phyloP scores from a whole-genome alignment of 1,140 invertebrate genomes.

The Solenopsis fugax region DNA sequence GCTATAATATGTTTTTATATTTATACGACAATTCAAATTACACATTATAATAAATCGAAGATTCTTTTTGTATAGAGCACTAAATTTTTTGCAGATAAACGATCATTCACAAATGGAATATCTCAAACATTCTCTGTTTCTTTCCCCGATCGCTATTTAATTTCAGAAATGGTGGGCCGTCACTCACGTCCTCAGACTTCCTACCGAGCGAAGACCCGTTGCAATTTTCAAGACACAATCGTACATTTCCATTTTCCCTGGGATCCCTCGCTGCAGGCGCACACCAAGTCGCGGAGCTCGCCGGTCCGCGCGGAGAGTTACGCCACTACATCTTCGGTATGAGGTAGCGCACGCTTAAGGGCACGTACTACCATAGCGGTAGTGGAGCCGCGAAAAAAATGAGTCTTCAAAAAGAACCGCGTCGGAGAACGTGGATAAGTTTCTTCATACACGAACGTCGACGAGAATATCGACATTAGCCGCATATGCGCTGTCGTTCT shows the following conservation, averaged over 20 bases:
- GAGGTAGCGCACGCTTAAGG: conserved; percentile 68
- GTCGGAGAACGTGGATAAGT: conserved; percentile 68
- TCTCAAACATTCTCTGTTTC: neutral
- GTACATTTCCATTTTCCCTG: conserved; percentile 74
- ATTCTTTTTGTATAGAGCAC: neutral
- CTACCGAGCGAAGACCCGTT: conserved; percentile 46
- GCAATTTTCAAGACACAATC: conserved; percentile 74
- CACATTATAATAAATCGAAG: neutral
- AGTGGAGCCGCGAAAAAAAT: conserved; percentile 74
- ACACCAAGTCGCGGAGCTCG: conserved; percentile 48
- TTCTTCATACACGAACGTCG: conserved; percentile 72
- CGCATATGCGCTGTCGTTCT: conserved; percentile 51
- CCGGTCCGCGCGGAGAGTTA: conserved; percentile 48
- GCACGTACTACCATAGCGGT: conserved; percentile 67
- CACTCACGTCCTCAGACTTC: conserved; percentile 11
- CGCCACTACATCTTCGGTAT: conserved; percentile 63
- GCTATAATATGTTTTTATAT: conserved; percentile 50
- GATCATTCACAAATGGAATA: neutral
- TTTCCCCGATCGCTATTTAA: conserved; percentile 35
- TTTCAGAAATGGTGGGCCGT: conserved; percentile 40
- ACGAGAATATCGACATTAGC: conserved; percentile 69
- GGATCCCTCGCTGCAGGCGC: conserved; percentile 52
- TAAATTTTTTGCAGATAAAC: neutral
- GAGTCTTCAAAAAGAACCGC: conserved; percentile 73
- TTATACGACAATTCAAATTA: neutral